Conservation (phyloP, 2,113 vertebrate genomes). For the Fregetta grallaria region DNA sequence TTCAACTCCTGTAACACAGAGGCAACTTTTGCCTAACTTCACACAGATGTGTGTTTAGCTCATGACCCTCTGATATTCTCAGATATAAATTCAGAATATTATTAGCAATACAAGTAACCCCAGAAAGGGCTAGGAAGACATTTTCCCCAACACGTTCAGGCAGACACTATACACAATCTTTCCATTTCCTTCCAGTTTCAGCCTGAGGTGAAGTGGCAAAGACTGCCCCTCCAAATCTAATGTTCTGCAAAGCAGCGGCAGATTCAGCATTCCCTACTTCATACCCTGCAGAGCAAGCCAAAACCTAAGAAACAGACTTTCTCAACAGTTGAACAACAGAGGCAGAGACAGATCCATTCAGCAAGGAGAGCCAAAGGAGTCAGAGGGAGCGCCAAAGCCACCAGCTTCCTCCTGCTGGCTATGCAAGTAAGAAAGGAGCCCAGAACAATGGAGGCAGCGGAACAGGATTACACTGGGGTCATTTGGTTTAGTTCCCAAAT, state of each 20-base stretch:
- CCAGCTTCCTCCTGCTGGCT: conserved; percentile 18
- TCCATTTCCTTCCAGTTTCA: neutral
- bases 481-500: conserved; percentile 27
- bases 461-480: neutral
- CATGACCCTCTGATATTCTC: neutral
- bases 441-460: conserved; percentile 21
- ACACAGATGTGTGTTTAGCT: neutral
- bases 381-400: neutral
- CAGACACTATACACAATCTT: neutral
- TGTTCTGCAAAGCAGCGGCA: neutral
- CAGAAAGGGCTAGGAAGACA: neutral
- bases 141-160: neutral
- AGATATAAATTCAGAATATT: neutral
- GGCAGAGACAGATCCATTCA: neutral
- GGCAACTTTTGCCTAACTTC: neutral
- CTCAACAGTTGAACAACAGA: neutral
- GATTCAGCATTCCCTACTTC: neutral
- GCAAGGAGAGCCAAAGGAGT: neutral
- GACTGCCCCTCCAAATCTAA: neutral
- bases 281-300: neutral
- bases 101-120: neutral
- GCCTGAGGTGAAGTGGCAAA: neutral
- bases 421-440: neutral
- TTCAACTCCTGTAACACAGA: neutral
- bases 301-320: neutral